A percentile compares a stretch with the other conserved stretches of the same genome.
Conservation (phyloP, 2,113 vertebrate genomes). For the Corynorhinus townsendii region DNA sequence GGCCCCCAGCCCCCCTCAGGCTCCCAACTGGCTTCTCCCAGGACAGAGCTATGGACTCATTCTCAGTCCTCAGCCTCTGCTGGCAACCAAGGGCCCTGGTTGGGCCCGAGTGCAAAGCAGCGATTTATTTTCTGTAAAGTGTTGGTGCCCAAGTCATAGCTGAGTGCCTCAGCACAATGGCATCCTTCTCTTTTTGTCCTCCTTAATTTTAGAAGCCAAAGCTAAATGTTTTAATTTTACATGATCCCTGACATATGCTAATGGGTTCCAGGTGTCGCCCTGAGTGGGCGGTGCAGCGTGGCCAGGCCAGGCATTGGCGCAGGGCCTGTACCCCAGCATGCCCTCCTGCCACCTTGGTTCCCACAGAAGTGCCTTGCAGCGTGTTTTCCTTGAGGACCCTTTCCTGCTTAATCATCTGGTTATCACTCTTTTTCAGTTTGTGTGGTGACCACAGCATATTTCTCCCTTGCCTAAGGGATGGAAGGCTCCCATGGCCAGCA, state of each 20-base stretch:
- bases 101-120: background rate
- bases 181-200: conserved; percentile 73
- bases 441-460: conserved; percentile 87
- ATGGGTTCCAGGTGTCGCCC: conserved; percentile 78
- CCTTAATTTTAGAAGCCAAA: conserved; percentile 80
- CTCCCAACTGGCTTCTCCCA: background rate
- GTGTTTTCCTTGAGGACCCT: conserved; percentile 85
- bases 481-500: conserved; percentile 79
- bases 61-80: background rate
- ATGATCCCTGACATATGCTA: conserved; percentile 82
- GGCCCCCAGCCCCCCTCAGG: background rate
- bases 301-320: conserved; percentile 86
- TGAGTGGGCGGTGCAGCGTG: conserved; percentile 51
- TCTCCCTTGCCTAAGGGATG: conserved; percentile 83
- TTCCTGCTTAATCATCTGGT: conserved; percentile 90
- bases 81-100: background rate
- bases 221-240: conserved; percentile 83
- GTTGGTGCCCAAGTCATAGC: conserved; percentile 63
- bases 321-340: conserved; percentile 76
- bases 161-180: conserved; percentile 66
- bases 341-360: conserved; percentile 86
- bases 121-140: conserved; percentile 40
- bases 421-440: conserved; percentile 89
- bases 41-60: background rate
- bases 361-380: conserved; percentile 86